Evolutionary conservation across 2,113 vertebrate genomes (phyloP).

Genomic region (Paralichthys olivaceus): DNA sequence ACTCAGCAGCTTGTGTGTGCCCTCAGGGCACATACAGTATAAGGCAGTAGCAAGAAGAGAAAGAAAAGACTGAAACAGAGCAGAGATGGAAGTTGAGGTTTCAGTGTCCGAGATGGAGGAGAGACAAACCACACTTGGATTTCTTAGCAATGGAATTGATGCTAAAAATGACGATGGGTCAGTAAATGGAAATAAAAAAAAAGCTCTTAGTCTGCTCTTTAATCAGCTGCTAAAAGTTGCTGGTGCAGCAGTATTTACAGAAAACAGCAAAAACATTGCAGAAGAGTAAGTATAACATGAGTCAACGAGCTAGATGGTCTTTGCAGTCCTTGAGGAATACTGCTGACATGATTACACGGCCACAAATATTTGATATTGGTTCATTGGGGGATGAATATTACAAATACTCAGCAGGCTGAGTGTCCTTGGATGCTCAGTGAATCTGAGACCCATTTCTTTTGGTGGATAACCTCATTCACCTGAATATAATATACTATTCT

Average conservation of each 20-base stretch:
- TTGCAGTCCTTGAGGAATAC: slow-evolving; percentile 19
- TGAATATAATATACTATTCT: slow-evolving; percentile 27
- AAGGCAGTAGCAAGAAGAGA: slow-evolving; percentile 37
- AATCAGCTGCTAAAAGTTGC: slow-evolving; percentile 59
- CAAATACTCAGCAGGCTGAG: slow-evolving; percentile 8
- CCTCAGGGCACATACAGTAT: slow-evolving; percentile 10
- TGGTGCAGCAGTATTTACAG: slow-evolving; percentile 51
- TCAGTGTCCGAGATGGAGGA: slow-evolving; percentile 56
- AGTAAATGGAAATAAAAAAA: slow-evolving; percentile 46
- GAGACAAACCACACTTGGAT: slow-evolving; percentile 63
- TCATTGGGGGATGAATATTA: slow-evolving; percentile 34
- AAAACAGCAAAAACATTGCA: slow-evolving; percentile 33
- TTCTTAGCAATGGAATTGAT: slow-evolving; percentile 44
- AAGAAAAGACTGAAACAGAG: slow-evolving; percentile 23
- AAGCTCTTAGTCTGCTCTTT: slow-evolving; percentile 58
- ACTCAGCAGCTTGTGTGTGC: slow-evolving; percentile 12
- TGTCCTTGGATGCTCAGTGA: background rate
- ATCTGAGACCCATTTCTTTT: slow-evolving; percentile 23
- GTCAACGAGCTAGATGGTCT: slow-evolving; percentile 26
- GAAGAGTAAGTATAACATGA: slow-evolving; percentile 18
- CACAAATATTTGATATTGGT: slow-evolving; percentile 23
- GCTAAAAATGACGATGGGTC: slow-evolving; percentile 65
- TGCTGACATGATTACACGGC: slow-evolving; percentile 12
- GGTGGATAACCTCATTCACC: slow-evolving; percentile 13
- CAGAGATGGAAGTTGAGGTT: slow-evolving; percentile 54